Evolutionary conservation across 2,888 invertebrate species (phyloP), one percentile per base, ranked within the genome.

Genomic region (Harpalus rufipes): DNA sequence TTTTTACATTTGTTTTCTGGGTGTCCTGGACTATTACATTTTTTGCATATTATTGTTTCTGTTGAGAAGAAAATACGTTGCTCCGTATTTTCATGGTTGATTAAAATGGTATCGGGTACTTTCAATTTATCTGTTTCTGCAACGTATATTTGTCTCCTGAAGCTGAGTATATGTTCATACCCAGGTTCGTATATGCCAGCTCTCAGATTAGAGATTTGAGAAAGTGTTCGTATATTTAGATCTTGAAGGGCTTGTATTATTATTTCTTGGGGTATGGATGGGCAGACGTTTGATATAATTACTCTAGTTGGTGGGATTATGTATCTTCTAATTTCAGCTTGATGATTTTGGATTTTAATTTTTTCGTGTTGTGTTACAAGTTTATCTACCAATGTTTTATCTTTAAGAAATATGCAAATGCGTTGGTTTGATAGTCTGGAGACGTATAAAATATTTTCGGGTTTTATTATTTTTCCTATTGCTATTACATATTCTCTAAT

Each of bases 351-450:
- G 10, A 83, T 44, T n/a, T n/a, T n/a, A n/a, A 14, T 56, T 32
- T 14, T 25, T 16, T 85, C 80, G 10, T 79, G 6, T 4, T 58
- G 14, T 41, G 41, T 56, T 12, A 59, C 76, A 16, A 86, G 78
- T 51, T 84, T 14, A 25, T 81, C 59, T n/a, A 79, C 84, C 7
- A 84, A 1, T 14, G 74, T 76, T 65, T 84, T 84, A 7, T 51
- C 39, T 14, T 58, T 32, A 0, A 85, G 32, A 14, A 81, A 84
- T 10, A 85, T 18, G 63, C 74, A 81, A 0, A 85, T 81, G 44
- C 63, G 44, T 25, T 85, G 74, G 12, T 85, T 81, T n/a, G 85
- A 81, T 1, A 72, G 81, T 81, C 85, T 72, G 0, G 85, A 81
- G 4, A 59, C 58, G 18, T 56, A 59, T n/a, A 59, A 8, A 12